Percentiles rank a stretch among this genome's conserved stretches.
These are phyloP conservation scores for Diprion similis DNA, from an alignment of 1,140 invertebrate genomes.

Conservation along the genomic window DNA sequence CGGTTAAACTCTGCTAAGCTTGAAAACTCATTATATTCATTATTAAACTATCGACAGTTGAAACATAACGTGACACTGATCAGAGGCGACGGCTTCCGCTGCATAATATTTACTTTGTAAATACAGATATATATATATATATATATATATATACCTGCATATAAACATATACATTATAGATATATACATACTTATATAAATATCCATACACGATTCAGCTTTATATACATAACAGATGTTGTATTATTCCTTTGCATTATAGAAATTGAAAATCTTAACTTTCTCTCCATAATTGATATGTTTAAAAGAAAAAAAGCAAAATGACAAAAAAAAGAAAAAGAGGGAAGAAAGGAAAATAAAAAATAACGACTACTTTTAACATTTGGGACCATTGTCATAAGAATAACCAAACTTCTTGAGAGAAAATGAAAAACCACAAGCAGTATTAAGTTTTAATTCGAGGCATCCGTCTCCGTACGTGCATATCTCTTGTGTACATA, in stretches of 20 bases:
- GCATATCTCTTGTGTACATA: slow-evolving; percentile 29
- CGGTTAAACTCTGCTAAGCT: background rate
- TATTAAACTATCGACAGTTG: too few species aligned
- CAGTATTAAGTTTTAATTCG: slow-evolving; percentile 42
- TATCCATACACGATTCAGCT: too few species aligned
- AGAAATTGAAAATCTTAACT: slow-evolving; percentile 12
- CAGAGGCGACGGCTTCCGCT: too few species aligned
- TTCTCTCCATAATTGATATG: slow-evolving; percentile 7
- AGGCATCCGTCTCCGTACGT: slow-evolving; percentile 18
- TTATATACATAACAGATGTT: background rate
- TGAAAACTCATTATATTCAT: too few species aligned
- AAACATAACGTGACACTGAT: too few species aligned
- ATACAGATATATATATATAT: background rate
- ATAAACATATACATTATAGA: too few species aligned
- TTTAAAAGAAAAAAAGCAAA: slow-evolving; percentile 14
- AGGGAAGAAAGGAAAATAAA: slow-evolving; percentile 17
- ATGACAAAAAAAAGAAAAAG: slow-evolving; percentile 24
- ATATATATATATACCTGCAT: too few species aligned
- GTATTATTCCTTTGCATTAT: background rate
- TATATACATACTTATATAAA: too few species aligned
- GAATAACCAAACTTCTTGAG: slow-evolving; percentile 34
- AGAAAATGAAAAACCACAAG: slow-evolving; percentile 28
- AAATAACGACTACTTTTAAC: slow-evolving; percentile 40
- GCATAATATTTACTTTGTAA: background rate
- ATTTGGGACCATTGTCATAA: slow-evolving; percentile 47